Percentiles rank a stretch among this genome's conserved stretches.
phyloP scores from a whole-genome alignment of 2,888 invertebrate genomes.

The Eristalis intricaria region DNA sequence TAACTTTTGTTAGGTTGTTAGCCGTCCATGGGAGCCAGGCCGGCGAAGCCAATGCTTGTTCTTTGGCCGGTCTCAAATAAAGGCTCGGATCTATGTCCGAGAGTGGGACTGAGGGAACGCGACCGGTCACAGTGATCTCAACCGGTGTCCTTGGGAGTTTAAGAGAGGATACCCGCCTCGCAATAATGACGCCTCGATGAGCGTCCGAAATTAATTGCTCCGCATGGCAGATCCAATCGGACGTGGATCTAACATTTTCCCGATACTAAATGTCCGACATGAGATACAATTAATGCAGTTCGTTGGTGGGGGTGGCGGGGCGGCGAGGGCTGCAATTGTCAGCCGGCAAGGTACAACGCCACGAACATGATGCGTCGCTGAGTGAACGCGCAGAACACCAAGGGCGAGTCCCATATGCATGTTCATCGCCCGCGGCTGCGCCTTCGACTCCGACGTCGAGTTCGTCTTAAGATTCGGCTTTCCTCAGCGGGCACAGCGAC shows the following conservation, averaged over 20 bases:
- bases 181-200: conserved; percentile 58
- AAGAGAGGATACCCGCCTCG: conserved; percentile 44
- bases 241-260: conserved; percentile 65
- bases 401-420: conserved; percentile 47
- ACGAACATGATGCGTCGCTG: conserved; percentile 62
- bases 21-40: neutral
- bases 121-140: neutral
- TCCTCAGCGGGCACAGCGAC: conserved; percentile 2
- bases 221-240: conserved; percentile 54
- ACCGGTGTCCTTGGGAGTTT: conserved; percentile 44
- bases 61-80: neutral
- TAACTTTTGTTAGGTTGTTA: conserved; percentile 31
- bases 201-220: conserved; percentile 60
- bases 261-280: conserved; percentile 61
- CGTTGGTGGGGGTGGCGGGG: neutral
- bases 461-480: conserved; percentile 6
- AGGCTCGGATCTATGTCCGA: conserved; percentile 9
- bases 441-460: neutral
- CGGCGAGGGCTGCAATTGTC: neutral
- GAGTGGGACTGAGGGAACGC: neutral
- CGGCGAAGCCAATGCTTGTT: neutral
- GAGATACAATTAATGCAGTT: conserved; percentile 60
- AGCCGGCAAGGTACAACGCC: conserved; percentile 7
- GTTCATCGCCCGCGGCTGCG: conserved; percentile 33
- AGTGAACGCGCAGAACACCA: conserved; percentile 62